Evolutionary conservation across 2,888 invertebrate genomes (phyloP).

Genomic region (Drosophila nr. fundita): DNA sequence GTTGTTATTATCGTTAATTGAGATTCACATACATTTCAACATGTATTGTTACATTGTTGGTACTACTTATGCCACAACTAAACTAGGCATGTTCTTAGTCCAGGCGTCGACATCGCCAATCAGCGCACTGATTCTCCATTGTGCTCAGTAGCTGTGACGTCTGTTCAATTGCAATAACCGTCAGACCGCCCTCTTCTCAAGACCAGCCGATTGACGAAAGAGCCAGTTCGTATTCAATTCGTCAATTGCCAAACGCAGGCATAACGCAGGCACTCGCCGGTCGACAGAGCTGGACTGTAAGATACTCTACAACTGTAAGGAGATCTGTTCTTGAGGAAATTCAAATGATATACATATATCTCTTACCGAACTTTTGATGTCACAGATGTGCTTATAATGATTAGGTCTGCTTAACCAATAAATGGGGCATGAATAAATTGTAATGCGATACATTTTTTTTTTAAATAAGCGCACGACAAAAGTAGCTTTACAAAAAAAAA

Average conservation of each 20-base stretch:
- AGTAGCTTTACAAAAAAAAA: not conserved
- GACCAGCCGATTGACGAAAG: conserved; percentile 60
- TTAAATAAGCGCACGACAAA: not conserved
- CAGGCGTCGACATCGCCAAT: conserved; percentile 47
- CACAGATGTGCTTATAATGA: not conserved
- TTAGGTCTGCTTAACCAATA: not conserved
- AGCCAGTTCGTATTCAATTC: conserved; percentile 39
- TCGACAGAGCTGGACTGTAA: not conserved
- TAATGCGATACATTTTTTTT: not conserved
- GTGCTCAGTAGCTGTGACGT: conserved; percentile 46
- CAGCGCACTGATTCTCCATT: conserved; percentile 44
- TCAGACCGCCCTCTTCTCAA: conserved; percentile 27
- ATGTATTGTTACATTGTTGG: conserved; percentile 28
- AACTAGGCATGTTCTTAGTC: conserved; percentile 40
- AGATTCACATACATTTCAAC: conserved; percentile 44
- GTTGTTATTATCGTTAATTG: conserved; percentile 75
- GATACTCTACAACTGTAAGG: not conserved
- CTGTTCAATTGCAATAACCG: conserved; percentile 35
- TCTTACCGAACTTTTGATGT: not conserved
- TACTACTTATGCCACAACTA: conserved; percentile 46
- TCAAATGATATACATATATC: not conserved
- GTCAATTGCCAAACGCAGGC: conserved; percentile 59
- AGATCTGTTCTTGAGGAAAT: not conserved
- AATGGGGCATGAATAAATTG: too few relatives aligned
- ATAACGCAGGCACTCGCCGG: not conserved